These are phyloP conservation scores for Drosophila birchii DNA, from an alignment of 2,888 invertebrate species.

Conservation along the genomic window DNA sequence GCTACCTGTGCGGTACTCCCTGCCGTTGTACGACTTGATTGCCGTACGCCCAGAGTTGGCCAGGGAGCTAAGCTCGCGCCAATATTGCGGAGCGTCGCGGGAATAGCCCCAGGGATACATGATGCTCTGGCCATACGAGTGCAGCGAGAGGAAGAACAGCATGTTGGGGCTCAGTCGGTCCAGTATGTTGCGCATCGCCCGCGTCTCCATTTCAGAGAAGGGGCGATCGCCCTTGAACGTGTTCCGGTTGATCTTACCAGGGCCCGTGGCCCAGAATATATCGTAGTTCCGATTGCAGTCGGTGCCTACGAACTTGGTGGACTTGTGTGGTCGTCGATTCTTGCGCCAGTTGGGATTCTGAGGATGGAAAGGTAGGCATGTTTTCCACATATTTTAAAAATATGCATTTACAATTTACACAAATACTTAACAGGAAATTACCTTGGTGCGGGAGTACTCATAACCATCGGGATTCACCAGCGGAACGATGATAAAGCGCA, in stretches of 20 bases:
- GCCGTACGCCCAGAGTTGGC: slow-evolving; percentile 82
- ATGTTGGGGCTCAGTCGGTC: slow-evolving; percentile 75
- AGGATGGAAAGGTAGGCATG: not conserved
- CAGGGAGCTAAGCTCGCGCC: slow-evolving; percentile 77
- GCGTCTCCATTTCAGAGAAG: slow-evolving; percentile 84
- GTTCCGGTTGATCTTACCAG: slow-evolving; percentile 66
- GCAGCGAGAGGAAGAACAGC: slow-evolving; percentile 83
- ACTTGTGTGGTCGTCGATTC: slow-evolving; percentile 85
- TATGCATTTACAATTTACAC: slow-evolving; percentile 10
- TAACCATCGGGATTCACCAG: slow-evolving; percentile 91
- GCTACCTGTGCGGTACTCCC: slow-evolving; percentile 83
- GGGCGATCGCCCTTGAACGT: slow-evolving; percentile 83
- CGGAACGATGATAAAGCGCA: slow-evolving; percentile 89
- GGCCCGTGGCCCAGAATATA: slow-evolving; percentile 86
- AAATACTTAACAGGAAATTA: slow-evolving; percentile 54
- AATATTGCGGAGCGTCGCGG: slow-evolving; percentile 77
- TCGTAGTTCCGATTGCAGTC: slow-evolving; percentile 90
- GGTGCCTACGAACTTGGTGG: slow-evolving; percentile 86
- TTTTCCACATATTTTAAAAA: slow-evolving; percentile 30
- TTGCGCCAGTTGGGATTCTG: slow-evolving; percentile 88
- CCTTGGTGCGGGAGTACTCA: slow-evolving; percentile 86
- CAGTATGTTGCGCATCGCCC: slow-evolving; percentile 80
- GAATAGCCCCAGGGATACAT: slow-evolving; percentile 84
- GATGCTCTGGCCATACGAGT: slow-evolving; percentile 84
- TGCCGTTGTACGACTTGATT: slow-evolving; percentile 81